Base-by-base conservation (phyloP, 2,113 vertebrate species). In the Triplophysa rosa region DNA sequence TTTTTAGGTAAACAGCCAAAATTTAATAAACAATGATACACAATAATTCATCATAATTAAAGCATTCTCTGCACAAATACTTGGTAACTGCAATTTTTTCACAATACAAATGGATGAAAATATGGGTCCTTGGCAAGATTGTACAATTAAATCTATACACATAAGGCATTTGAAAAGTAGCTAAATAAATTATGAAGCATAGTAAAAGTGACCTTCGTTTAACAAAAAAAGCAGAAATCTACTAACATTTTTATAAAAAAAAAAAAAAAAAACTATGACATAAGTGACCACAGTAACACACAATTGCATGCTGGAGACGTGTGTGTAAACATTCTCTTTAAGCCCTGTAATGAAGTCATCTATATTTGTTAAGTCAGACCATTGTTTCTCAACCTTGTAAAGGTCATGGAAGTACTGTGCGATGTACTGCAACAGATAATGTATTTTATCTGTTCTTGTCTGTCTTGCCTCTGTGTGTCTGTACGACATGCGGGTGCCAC, bases 291-390 rank as follows among this genome's bases (percentile, higher is more conserved):
- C 16, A 45, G 11, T 11, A 2, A 69, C 74, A 67, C 8, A 29
- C 72, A 79, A 79, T 61, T 59, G 52, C 65, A 68, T 79, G 6
- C 8, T 8, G 23, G 11, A 69, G 73, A 29, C 16, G n/a, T 66
- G 61, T 66, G 45, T 65, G 66, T 74, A 71, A 71, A 77, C 74
- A 77, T 81, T 74, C 82, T 77, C 77, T 73, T 78, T 40, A 74
- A 59, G 19, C 56, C 47, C n/a, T 76, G 68, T 78, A 77, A 80
- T 58, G 75, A 81, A 74, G 74, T 74, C 83, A 81, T 81, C 79
- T 78, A 42, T 81, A 72, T 81, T 66, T 67, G 72, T 83, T 80
- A 72, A 72, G 66, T 49, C 59, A 33, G 45, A 45, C 59, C 59
- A 11, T 72, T 72, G 67, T 72, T 72, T 80, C 61, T n/a, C 71